Conservation (phyloP, 2,888 invertebrate genomes). For the Sarcophaga rosellei region DNA sequence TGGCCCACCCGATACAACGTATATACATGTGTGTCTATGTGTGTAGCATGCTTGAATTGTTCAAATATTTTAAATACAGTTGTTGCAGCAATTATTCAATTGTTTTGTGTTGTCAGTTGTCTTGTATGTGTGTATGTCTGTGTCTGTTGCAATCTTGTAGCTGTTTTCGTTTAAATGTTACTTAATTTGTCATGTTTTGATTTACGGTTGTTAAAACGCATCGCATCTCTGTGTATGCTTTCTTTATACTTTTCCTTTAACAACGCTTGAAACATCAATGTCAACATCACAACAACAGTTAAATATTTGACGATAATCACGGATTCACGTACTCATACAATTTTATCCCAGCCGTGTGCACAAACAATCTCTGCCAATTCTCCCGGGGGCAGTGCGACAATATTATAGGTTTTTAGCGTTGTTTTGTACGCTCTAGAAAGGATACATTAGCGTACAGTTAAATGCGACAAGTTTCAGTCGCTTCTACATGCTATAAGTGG, state of each 20-base stretch:
- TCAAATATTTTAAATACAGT: slow-evolving; percentile 42
- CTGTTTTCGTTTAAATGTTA: slow-evolving; percentile 25
- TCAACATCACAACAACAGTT: not conserved
- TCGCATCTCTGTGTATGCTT: not conserved
- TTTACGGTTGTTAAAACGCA: slow-evolving; percentile 56
- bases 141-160: not conserved
- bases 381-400: slow-evolving; percentile 45
- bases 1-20: too few species aligned
- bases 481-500: not conserved
- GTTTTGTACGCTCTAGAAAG: slow-evolving; percentile 27
- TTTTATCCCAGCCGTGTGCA: slow-evolving; percentile 27
- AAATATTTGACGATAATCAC: slow-evolving; percentile 51
- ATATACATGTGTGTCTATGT: not conserved
- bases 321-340: slow-evolving; percentile 42
- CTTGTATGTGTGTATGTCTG: not conserved
- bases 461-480: slow-evolving; percentile 31
- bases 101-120: not conserved
- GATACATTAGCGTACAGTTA: slow-evolving; percentile 57
- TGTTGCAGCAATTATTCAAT: slow-evolving; percentile 15
- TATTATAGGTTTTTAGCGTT: slow-evolving; percentile 24
- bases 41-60: not conserved
- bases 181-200: slow-evolving; percentile 64
- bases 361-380: slow-evolving; percentile 34
- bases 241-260: not conserved
- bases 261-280: not conserved